Evolutionary conservation across 1,140 invertebrate genomes (phyloP), one percentile per base, ranked within the genome.

Genomic region (Sipha flava): DNA sequence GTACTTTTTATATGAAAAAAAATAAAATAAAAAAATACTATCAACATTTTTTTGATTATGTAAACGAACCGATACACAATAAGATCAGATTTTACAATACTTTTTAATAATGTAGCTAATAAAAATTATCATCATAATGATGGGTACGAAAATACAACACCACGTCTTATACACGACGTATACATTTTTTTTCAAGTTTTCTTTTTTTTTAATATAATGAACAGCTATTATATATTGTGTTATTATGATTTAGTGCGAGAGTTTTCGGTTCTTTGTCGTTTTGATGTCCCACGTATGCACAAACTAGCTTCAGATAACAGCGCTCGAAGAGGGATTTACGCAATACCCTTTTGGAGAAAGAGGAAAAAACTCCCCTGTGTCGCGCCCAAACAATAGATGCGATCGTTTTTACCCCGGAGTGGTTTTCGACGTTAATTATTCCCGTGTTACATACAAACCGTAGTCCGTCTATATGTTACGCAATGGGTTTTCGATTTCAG

Each of bases 391-490:
- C 34, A 77, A 77, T 57, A 5, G 73, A 34, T 23, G 12, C 37
- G 64, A 52, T 31, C 43, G 47, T 73, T 73, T 73, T 73, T 52
- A 73, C 70, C 70, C 70, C 10, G 70, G 23, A 73, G 70, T n/a
- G 29, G 72, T 52, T 73, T 49, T 52, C 14, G 7, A 10, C 26
- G 43, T 49, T 52, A 73, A 73, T 73, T 73, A 52, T 73, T 52
- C 26, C 6, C 18, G 54, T 29, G 18, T n/a, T n/a, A n/a, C n/a
- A 34, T 23, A 40, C 7, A 7, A 43, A 4, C 4, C 37, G 34
- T 43, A 12, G 12, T 5, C 5, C 1, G 29, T 37, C 31, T 66
- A 14, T 12, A 21, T 10, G 23, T 43, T 77, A 57, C 52, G 72
- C 72, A 40, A 75, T 37, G 26, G 14, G 73, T 59, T 57, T 77